These are phyloP conservation scores for Serinus canaria DNA, from an alignment of 2,113 vertebrate genomes.

Conservation along the genomic window DNA sequence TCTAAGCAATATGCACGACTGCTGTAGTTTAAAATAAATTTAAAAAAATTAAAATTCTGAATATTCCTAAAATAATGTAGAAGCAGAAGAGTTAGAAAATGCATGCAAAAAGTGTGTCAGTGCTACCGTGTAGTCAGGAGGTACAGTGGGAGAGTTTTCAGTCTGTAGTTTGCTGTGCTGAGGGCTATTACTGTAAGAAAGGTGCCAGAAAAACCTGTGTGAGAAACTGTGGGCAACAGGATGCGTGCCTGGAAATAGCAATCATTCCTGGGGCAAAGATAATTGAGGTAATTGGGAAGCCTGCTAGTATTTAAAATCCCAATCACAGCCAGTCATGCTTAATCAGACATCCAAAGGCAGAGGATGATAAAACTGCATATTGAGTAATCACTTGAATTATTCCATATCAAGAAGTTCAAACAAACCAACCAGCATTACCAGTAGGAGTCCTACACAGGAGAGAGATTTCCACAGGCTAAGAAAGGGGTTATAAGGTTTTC, in stretches of 20 bases:
- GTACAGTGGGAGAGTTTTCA: background rate
- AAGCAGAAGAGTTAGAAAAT: background rate
- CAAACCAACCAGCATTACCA: background rate
- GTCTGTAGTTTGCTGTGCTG: background rate
- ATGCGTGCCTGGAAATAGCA: constrained; percentile 44
- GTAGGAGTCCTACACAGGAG: background rate
- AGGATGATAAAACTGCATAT: background rate
- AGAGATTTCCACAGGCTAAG: background rate
- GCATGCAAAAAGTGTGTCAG: background rate
- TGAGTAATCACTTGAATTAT: background rate
- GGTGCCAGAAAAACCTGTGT: constrained; percentile 22
- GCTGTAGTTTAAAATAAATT: background rate
- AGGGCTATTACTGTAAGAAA: background rate
- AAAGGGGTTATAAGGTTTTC: background rate
- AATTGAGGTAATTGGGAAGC: constrained; percentile 39
- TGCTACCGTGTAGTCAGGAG: background rate
- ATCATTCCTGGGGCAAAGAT: constrained; percentile 29
- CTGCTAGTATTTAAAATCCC: constrained; percentile 42
- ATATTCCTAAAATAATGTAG: background rate
- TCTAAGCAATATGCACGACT: accelerated
- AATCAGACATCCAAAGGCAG: constrained; percentile 2
- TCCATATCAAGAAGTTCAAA: background rate
- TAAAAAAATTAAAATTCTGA: background rate
- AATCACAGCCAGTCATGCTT: constrained; percentile 39
- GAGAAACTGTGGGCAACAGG: constrained; percentile 25